Conservation (phyloP, 2,113 vertebrate species). For the Argyrosomus japonicus region DNA sequence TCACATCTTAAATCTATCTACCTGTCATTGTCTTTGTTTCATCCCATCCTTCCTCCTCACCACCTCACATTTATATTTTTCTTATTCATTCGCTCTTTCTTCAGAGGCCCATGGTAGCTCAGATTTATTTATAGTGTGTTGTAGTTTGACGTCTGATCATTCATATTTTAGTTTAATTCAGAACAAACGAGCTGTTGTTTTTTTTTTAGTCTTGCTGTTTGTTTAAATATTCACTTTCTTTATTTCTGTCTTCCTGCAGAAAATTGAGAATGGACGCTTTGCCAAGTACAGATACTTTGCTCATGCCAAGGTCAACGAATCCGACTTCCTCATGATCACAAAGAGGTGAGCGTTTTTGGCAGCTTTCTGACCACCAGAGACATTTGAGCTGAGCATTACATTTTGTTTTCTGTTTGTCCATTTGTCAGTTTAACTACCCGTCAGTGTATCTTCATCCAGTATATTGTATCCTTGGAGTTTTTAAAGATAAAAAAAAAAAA, state of each 20-base stretch:
- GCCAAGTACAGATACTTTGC: slow-evolving; percentile 96
- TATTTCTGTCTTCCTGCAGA: slow-evolving; percentile 81
- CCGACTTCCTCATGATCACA: slow-evolving; percentile 97
- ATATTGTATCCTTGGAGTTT: background rate
- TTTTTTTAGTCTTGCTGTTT: background rate
- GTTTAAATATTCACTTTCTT: background rate
- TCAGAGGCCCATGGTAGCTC: background rate
- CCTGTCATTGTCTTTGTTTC: slow-evolving; percentile 55
- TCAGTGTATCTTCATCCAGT: background rate
- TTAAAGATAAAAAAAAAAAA: background rate
- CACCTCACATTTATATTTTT: slow-evolving; percentile 2
- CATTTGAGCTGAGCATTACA: background rate
- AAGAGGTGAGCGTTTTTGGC: slow-evolving; percentile 87
- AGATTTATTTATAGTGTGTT: background rate
- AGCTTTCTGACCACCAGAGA: no score
- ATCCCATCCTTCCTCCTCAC: slow-evolving; percentile 20
- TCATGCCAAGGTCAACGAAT: slow-evolving; percentile 96
- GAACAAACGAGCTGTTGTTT: no score
- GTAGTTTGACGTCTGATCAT: background rate
- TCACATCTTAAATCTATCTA: slow-evolving; percentile 40
- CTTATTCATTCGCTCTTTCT: slow-evolving; percentile 6
- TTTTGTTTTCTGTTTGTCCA: background rate
- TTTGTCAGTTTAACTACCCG: background rate
- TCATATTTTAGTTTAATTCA: background rate
- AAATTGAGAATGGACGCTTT: slow-evolving; percentile 98